Percentiles rank a stretch among this genome's conserved stretches.
These are phyloP conservation scores for Plebejus anna DNA, from an alignment of 2,888 invertebrate species.

Conservation along the genomic window DNA sequence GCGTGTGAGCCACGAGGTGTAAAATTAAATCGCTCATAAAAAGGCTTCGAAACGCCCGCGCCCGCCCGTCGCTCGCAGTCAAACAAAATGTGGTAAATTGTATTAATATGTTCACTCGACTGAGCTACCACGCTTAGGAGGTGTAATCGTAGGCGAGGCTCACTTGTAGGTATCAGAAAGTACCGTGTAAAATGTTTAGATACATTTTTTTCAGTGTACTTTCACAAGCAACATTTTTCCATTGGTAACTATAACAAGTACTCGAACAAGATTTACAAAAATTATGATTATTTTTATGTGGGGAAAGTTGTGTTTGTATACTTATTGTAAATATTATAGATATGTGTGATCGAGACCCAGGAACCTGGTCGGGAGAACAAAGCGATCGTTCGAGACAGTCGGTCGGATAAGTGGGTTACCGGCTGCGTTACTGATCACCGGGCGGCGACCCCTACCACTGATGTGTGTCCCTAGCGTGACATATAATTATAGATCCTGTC, in stretches of 20 bases:
- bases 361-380: not conserved
- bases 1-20: not conserved
- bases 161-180: not conserved
- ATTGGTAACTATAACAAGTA: no score
- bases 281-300: not conserved
- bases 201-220: not conserved
- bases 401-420: not conserved
- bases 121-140: not conserved
- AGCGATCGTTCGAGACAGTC: not conserved
- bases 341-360: not conserved
- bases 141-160: not conserved
- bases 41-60: not conserved
- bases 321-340: not conserved
- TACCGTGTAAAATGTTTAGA: not conserved
- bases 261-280: not conserved
- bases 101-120: not conserved
- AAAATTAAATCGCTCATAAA: conserved; percentile 14
- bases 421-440: not conserved
- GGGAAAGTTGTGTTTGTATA: not conserved
- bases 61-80: not conserved
- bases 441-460: not conserved
- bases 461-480: not conserved
- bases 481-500: not conserved
- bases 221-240: not conserved
- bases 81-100: not conserved